Percentiles rank a stretch among this genome's conserved stretches.
Conservation (phyloP, 2,888 invertebrate species). For the Sicus ferrugineus region DNA sequence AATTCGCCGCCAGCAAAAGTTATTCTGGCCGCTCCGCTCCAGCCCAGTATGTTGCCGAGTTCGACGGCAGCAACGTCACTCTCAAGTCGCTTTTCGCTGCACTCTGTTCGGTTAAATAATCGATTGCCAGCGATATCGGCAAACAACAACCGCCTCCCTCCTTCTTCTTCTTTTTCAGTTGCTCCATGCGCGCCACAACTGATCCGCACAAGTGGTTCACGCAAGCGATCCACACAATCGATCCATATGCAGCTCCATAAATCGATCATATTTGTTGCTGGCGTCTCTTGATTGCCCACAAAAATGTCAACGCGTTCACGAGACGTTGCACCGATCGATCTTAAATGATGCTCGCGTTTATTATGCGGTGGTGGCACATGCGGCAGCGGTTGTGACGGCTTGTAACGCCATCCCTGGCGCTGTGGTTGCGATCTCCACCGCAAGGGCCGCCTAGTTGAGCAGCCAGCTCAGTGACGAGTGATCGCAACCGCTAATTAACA, state of each 20-base stretch:
- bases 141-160: too few species aligned
- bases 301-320: conserved; percentile 44
- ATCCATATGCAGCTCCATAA: background rate
- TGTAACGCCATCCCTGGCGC: background rate
- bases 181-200: background rate
- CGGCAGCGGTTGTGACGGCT: background rate
- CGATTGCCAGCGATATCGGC: too few species aligned
- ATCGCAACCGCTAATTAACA: conserved; percentile 1
- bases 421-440: background rate
- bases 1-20: conserved; percentile 1
- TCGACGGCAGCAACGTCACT: background rate
- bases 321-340: conserved; percentile 9
- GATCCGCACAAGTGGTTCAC: background rate
- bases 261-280: conserved; percentile 45
- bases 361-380: conserved; percentile 5
- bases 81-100: background rate
- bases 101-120: too few species aligned
- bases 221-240: background rate
- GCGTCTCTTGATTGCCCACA: conserved; percentile 36
- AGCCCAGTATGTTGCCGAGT: too few species aligned
- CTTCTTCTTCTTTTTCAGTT: background rate
- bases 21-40: background rate
- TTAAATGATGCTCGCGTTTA: conserved; percentile 3
- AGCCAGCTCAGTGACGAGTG: background rate
- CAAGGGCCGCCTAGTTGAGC: background rate